phyloP scores from a whole-genome alignment of 1,140 invertebrate genomes.

The Anagrus nilaparvatae region DNA sequence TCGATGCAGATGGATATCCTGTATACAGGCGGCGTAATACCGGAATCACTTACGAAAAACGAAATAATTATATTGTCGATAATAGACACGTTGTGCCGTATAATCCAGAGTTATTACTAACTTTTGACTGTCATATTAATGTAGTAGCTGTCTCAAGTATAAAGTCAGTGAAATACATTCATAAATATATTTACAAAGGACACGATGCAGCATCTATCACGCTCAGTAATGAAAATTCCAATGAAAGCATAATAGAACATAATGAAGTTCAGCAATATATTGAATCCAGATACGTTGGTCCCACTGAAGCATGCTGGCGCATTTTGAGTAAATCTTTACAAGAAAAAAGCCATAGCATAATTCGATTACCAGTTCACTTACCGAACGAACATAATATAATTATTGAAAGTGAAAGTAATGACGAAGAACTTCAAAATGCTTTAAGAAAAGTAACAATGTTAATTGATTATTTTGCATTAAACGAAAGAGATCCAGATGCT shows the following conservation, averaged over 20 bases:
- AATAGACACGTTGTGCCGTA: conserved; percentile 13
- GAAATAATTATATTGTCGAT: conserved; percentile 1
- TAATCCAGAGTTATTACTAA: conserved; percentile 2
- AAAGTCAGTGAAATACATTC: conserved; percentile 8
- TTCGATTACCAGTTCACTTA: conserved; percentile 6
- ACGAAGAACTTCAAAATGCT: conserved; percentile 8
- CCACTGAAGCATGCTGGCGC: no score
- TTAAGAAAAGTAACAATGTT: no score
- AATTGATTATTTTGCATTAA: no score
- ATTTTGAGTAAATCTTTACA: no score
- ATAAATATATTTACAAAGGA: no score
- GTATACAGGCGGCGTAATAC: conserved; percentile 30
- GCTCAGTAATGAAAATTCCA: background rate
- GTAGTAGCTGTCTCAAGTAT: conserved; percentile 10
- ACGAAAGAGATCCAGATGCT: no score
- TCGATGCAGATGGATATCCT: conserved; percentile 38
- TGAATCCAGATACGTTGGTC: conserved; percentile 7
- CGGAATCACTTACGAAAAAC: conserved; percentile 9
- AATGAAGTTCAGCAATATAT: conserved; percentile 8
- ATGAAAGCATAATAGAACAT: conserved; percentile 2
- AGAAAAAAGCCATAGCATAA: no score
- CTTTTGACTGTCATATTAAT: conserved; percentile 14
- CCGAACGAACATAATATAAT: conserved; percentile 9
- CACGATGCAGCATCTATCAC: conserved; percentile 7
- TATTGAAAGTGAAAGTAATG: background rate